Base-by-base conservation (phyloP, 2,797 vertebrate species). In the Nannoperca obscura region DNA sequence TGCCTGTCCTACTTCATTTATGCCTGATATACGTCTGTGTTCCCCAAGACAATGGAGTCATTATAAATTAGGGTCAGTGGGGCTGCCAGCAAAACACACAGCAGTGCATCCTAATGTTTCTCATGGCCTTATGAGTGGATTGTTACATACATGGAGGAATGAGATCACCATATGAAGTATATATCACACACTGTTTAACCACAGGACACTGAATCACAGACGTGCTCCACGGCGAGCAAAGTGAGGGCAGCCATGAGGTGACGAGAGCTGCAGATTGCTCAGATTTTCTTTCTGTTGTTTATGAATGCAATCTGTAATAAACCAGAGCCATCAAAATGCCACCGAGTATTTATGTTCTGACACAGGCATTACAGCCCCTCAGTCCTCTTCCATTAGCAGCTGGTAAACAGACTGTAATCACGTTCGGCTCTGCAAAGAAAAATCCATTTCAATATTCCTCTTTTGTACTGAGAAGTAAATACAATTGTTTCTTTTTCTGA, bases 1-100 rank as follows among this genome's bases (percentile, higher is more conserved):
- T 87, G 89, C 82, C 91, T 94, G 92, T 93, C 89, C 90, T 85
- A 80, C 89, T 91, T 93, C 86, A 90, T 92, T 91, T 92, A 73
- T 69, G 82, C 78, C 85, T 83, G 81, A 88, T 89, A 78, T 82
- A 88, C 67, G 86, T 89, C 88, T 89, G 87, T 85, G 85, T 87
- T 90, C 76, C 62, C 80, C 87, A 80, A 91, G 85, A 94, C 92
- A 92, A 92, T 91, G 81, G 71, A 89, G 87, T 87, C 86, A 72
- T 94, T 93, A 89, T 91, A 82, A 91, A 94, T 93, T 85, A 89
- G 87, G 88, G 90, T 93, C 92, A 92, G 87, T 61, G 68, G 77
- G 81, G 82, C 81, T 81, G 81, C 71, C 74, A 65, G 82, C 64
- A 22, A 75, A 74, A 84, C 72, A 77, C 83, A 78, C 81, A 69